These are phyloP conservation scores for Odontamblyopus lacepedii DNA, from an alignment of 2,797 vertebrate genomes.

Conservation along the genomic window DNA sequence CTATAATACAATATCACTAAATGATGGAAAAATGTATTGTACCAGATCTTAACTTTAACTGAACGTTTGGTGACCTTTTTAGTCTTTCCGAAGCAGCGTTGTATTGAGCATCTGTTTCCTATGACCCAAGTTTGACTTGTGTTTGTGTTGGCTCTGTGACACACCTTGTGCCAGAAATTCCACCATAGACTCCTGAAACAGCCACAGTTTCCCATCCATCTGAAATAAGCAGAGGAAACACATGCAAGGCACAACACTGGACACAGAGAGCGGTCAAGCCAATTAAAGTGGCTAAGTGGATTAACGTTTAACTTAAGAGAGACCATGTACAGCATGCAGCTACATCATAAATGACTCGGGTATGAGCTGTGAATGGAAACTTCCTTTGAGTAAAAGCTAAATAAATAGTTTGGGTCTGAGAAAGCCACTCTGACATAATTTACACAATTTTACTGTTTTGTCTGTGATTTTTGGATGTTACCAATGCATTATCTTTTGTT, in stretches of 20 bases:
- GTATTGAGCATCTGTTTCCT: not conserved
- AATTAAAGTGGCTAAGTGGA: conserved; percentile 63
- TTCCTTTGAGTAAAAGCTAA: conserved; percentile 15
- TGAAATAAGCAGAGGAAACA: conserved; percentile 57
- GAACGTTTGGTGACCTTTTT: not conserved
- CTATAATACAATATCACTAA: not conserved
- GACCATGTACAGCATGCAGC: conserved; percentile 16
- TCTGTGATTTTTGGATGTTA: too few relatives aligned
- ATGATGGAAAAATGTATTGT: not conserved
- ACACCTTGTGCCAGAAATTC: conserved; percentile 20
- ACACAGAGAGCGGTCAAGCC: conserved; percentile 41
- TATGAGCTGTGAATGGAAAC: conserved; percentile 24
- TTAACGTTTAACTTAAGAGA: conserved; percentile 59
- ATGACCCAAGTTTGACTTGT: not conserved
- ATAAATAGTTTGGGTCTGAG: not conserved
- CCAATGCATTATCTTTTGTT: not conserved
- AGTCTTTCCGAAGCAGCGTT: not conserved
- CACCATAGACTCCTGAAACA: not conserved
- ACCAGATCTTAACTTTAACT: not conserved
- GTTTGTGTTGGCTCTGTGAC: conserved; percentile 19
- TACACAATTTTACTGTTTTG: not conserved
- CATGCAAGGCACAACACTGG: conserved; percentile 39
- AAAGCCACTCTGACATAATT: not conserved
- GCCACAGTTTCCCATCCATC: conserved; percentile 39
- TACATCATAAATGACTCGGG: conserved; percentile 26